A percentile compares a stretch with the other conserved stretches of the same genome.
These are phyloP conservation scores for Conistra vaccinii DNA, from an alignment of 2,888 invertebrate genomes.

Conservation along the genomic window DNA sequence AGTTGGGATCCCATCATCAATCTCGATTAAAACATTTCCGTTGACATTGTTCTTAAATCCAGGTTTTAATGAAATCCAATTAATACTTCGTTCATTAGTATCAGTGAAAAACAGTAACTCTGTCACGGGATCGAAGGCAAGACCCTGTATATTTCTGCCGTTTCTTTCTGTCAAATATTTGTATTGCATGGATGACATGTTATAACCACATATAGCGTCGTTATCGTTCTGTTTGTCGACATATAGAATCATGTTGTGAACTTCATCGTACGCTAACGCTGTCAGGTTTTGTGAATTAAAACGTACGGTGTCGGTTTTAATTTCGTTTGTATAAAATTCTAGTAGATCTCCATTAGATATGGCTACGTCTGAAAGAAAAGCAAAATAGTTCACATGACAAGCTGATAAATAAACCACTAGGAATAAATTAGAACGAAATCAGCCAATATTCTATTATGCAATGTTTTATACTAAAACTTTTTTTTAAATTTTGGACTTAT, in stretches of 20 bases:
- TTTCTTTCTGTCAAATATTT: slow-evolving; percentile 86
- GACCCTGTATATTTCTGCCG: slow-evolving; percentile 90
- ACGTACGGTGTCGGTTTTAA: slow-evolving; percentile 67
- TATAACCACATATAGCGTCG: slow-evolving; percentile 92
- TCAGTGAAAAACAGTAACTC: slow-evolving; percentile 96
- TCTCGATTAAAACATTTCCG: slow-evolving; percentile 81
- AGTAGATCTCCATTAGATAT: slow-evolving; percentile 92
- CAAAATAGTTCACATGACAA: background rate
- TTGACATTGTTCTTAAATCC: slow-evolving; percentile 78
- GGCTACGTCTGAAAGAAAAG: slow-evolving; percentile 93
- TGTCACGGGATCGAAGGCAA: slow-evolving; percentile 94
- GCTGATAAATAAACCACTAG: background rate
- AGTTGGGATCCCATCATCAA: slow-evolving; percentile 91
- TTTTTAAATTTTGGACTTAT: too few relatives aligned
- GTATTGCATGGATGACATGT: slow-evolving; percentile 80
- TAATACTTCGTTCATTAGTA: slow-evolving; percentile 92
- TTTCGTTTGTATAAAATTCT: slow-evolving; percentile 90
- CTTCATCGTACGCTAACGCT: slow-evolving; percentile 93
- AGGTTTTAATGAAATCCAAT: slow-evolving; percentile 81
- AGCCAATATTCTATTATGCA: too few relatives aligned
- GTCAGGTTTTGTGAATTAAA: slow-evolving; percentile 79
- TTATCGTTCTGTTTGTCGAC: slow-evolving; percentile 92
- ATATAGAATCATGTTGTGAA: slow-evolving; percentile 91
- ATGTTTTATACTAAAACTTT: too few relatives aligned
- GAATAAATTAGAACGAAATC: too few relatives aligned